phyloP scores from a whole-genome alignment of 2,888 invertebrate genomes.

The Bugula neritina region DNA sequence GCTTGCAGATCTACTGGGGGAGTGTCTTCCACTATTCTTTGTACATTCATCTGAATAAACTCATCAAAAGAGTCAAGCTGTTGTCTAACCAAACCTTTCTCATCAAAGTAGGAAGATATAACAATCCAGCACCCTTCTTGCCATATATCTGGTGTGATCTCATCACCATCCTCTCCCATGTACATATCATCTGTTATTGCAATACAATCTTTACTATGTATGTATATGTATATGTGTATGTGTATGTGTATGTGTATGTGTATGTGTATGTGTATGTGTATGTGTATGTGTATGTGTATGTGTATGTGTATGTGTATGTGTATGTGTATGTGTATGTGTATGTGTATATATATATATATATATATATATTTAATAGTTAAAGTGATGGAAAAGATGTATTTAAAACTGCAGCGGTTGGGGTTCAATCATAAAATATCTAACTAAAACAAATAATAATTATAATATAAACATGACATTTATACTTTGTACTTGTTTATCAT shows the following conservation, averaged over 20 bases:
- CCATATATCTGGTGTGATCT: slow-evolving; percentile 96
- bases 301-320: background rate
- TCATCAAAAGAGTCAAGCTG: slow-evolving; percentile 99
- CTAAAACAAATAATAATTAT: no score
- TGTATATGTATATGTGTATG: background rate
- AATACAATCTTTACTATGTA: background rate
- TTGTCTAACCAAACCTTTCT: slow-evolving; percentile 96
- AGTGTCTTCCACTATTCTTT: slow-evolving; percentile 97
- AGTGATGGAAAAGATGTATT: no score
- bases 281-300: slow-evolving; percentile 13
- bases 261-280: slow-evolving; percentile 22
- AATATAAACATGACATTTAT: no score
- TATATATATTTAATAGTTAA: background rate
- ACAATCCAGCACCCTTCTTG: slow-evolving; percentile 99
- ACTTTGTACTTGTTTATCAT: no score
- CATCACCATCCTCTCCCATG: slow-evolving; percentile 60
- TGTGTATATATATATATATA: slow-evolving; percentile 18
- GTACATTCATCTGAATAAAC: slow-evolving; percentile 99
- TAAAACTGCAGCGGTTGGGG: no score
- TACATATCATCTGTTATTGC: slow-evolving; percentile 24
- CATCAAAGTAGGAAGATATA: slow-evolving; percentile 98
- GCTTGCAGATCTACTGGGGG: slow-evolving; percentile 93
- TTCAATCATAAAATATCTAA: no score
- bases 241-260: slow-evolving; percentile 27
- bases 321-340: slow-evolving; percentile 3